A percentile compares a stretch with the other conserved stretches of the same genome.
Evolutionary conservation across 2,888 invertebrate species (phyloP).

Genomic region (Xanthorhoe spadicearia): DNA sequence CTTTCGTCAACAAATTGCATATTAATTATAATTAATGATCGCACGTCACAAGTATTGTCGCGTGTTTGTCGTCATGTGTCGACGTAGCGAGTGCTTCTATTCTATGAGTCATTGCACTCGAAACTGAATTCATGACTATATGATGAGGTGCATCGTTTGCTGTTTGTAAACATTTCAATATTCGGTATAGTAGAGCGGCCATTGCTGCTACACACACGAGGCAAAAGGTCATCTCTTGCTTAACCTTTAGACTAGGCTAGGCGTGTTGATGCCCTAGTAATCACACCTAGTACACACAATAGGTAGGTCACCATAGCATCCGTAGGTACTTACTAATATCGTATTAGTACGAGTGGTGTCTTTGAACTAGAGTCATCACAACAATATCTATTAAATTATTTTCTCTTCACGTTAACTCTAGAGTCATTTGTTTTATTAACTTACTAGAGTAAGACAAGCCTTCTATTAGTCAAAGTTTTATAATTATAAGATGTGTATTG

Average conservation of each 20-base stretch:
- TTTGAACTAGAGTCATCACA: neutral
- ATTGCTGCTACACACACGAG: slow-evolving; percentile 7
- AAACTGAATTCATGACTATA: slow-evolving; percentile 47
- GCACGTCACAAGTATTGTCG: slow-evolving; percentile 52
- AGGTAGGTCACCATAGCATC: too few species aligned
- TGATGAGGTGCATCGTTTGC: slow-evolving; percentile 33
- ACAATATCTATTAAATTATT: neutral
- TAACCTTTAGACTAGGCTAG: slow-evolving; percentile 26
- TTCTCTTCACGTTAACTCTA: neutral
- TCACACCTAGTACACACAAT: neutral
- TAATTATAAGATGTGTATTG: too few species aligned
- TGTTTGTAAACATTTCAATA: slow-evolving; percentile 31
- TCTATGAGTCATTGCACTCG: slow-evolving; percentile 57
- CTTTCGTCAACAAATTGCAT: slow-evolving; percentile 40
- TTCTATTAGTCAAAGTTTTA: too few species aligned
- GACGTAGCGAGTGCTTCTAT: slow-evolving; percentile 40
- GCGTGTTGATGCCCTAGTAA: slow-evolving; percentile 8
- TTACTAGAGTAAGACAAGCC: too few species aligned
- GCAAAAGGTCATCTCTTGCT: slow-evolving; percentile 27
- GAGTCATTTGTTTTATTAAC: too few species aligned
- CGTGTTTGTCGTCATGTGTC: slow-evolving; percentile 50
- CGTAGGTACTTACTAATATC: too few species aligned
- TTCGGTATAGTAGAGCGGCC: slow-evolving; percentile 27
- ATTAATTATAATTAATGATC: slow-evolving; percentile 42
- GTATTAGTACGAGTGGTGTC: neutral